These are phyloP conservation scores for Bombus haemorrhoidalis DNA, from an alignment of 1,140 invertebrate species.

Conservation along the genomic window DNA sequence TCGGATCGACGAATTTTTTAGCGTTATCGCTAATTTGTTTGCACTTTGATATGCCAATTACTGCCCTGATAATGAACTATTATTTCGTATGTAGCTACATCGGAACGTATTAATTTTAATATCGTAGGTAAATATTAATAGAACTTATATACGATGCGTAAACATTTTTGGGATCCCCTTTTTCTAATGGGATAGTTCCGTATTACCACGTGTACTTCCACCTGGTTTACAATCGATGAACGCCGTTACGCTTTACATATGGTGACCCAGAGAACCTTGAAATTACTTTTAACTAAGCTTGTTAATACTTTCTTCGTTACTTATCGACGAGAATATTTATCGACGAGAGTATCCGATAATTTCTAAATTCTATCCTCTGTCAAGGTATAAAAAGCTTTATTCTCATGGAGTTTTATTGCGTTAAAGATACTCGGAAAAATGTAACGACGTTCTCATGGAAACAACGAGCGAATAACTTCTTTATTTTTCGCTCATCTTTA, in stretches of 20 bases:
- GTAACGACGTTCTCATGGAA: not conserved
- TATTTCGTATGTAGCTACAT: not conserved
- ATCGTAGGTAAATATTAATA: not conserved
- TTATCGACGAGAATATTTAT: constrained; percentile 16
- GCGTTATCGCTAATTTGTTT: not conserved
- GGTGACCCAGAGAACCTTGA: constrained; percentile 24
- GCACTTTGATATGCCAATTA: not conserved
- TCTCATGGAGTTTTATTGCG: not conserved
- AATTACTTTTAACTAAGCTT: constrained; percentile 10
- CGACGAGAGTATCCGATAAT: not conserved
- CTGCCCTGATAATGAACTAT: not conserved
- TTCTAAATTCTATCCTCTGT: not conserved
- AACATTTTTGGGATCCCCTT: constrained; percentile 27
- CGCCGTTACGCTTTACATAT: constrained; percentile 1
- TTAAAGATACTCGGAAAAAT: not conserved
- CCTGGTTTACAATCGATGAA: constrained; percentile 39
- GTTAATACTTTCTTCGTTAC: constrained; percentile 13
- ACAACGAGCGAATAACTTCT: not conserved
- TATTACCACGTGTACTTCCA: constrained; percentile 44
- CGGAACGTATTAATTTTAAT: not conserved
- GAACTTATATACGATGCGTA: not conserved
- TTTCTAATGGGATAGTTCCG: constrained; percentile 31
- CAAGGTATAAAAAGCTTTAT: not conserved
- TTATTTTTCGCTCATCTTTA: not conserved
- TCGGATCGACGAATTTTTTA: not conserved